phyloP scores from a whole-genome alignment of 2,113 vertebrate species.

The Bubalus kerabau region DNA sequence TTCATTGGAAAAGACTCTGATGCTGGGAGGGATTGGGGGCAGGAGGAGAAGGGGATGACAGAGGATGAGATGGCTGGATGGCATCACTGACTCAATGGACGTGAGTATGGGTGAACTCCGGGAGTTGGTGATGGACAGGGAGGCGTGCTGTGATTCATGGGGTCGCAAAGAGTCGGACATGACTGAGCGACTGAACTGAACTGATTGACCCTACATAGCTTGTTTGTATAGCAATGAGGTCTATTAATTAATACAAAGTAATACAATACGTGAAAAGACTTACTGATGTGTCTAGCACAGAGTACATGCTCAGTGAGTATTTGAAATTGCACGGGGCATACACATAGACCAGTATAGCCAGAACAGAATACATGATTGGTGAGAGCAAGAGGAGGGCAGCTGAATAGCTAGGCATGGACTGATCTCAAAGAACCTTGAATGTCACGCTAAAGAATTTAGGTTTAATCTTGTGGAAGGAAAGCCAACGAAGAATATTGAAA shows the following conservation, averaged over 20 bases:
- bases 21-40: too few species aligned
- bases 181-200: too few species aligned
- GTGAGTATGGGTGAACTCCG: too few species aligned
- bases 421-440: neutral
- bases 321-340: neutral
- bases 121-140: too few species aligned
- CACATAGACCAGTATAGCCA: neutral
- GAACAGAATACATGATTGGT: neutral
- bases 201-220: neutral
- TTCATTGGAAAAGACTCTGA: too few species aligned
- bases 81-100: too few species aligned
- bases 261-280: neutral
- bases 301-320: neutral
- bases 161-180: too few species aligned
- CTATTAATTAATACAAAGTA: slow-evolving; percentile 1
- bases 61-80: too few species aligned
- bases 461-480: neutral
- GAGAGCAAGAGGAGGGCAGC: neutral
- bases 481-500: neutral
- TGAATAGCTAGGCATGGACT: neutral
- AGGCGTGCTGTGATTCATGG: too few species aligned
- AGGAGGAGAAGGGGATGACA: too few species aligned
- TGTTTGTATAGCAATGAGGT: neutral
- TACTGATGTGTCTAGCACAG: neutral
- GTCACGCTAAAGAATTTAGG: neutral